These are phyloP conservation scores for Ochotona princeps DNA, from an alignment of 2,113 vertebrate genomes.

Conservation along the genomic window DNA sequence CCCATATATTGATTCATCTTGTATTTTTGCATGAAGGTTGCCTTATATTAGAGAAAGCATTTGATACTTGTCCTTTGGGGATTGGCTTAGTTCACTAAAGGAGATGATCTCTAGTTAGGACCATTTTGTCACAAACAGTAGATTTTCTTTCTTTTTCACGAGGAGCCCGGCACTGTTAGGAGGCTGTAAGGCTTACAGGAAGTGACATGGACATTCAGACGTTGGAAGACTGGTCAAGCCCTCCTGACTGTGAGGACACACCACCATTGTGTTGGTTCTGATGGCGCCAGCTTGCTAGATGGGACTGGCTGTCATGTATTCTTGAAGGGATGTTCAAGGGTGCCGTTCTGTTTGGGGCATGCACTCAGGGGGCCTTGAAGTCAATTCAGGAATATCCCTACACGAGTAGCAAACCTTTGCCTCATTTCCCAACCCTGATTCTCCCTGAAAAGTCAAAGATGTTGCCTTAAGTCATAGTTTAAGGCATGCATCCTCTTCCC, in stretches of 20 bases:
- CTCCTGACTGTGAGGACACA: not conserved
- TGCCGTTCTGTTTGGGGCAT: not conserved
- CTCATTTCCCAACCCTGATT: not conserved
- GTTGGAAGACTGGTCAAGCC: not conserved
- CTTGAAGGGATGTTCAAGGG: not conserved
- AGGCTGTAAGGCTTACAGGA: not conserved
- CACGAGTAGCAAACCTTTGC: not conserved
- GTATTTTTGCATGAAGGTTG: too few relatives aligned
- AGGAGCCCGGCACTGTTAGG: not conserved
- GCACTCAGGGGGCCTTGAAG: not conserved
- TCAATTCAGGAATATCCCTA: not conserved
- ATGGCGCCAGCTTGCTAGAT: not conserved
- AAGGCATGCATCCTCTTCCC: rapidly evolving
- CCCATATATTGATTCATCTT: too few relatives aligned
- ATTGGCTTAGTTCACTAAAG: too few relatives aligned
- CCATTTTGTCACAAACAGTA: too few relatives aligned
- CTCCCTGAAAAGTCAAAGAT: not conserved
- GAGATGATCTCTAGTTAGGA: too few relatives aligned
- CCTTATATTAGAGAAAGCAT: too few relatives aligned
- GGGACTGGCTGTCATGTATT: not conserved
- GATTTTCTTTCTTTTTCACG: too few relatives aligned
- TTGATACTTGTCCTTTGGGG: too few relatives aligned
- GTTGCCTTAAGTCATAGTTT: not conserved
- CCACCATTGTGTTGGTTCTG: not conserved
- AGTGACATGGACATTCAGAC: not conserved